phyloP scores from a whole-genome alignment of 2,113 vertebrate genomes.

The Octodon degus region DNA sequence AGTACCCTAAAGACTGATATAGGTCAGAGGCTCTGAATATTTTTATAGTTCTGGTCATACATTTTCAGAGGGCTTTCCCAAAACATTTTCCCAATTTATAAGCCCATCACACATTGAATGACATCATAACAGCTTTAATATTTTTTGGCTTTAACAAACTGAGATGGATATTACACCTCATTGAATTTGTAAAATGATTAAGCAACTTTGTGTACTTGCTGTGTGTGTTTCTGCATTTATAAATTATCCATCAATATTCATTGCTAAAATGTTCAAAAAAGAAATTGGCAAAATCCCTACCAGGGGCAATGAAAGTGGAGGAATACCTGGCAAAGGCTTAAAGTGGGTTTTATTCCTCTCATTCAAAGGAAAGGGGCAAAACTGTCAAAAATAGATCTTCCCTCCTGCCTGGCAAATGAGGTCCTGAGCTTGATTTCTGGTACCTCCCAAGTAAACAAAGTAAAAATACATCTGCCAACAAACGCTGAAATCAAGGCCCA shows the following conservation, averaged over 20 bases:
- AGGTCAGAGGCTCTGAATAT: not conserved
- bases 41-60: not conserved
- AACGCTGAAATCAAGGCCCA: not conserved
- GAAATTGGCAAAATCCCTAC: not conserved
- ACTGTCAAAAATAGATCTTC: not conserved
- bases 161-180: not conserved
- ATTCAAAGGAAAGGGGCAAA: not conserved
- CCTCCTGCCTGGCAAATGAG: too few relatives aligned
- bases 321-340: not conserved
- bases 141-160: not conserved
- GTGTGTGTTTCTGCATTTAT: not conserved
- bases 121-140: not conserved
- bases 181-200: not conserved
- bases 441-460: too few relatives aligned
- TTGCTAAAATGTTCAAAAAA: not conserved
- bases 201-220: not conserved
- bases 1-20: not conserved
- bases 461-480: not conserved
- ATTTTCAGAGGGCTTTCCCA: not conserved
- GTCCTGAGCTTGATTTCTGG: too few relatives aligned
- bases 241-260: not conserved
- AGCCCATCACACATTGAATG: not conserved
- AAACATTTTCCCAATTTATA: not conserved
- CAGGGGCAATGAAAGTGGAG: not conserved
- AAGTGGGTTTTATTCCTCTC: slow-evolving; percentile 1